Evolutionary conservation across 2,113 vertebrate genomes (phyloP).

Genomic region (Albula glossodonta): DNA sequence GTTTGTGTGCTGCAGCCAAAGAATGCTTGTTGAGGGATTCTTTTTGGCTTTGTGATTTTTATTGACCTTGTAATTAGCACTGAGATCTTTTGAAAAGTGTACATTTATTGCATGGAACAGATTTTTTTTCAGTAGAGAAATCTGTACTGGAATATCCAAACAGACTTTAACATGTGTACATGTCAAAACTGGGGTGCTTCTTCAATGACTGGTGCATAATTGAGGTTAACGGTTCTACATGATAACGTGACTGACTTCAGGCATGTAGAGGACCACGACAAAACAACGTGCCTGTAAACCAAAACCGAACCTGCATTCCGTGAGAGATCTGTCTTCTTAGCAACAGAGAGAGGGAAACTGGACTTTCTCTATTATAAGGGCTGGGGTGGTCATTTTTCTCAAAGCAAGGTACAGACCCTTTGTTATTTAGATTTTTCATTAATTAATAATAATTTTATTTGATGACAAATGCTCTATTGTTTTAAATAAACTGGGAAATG

Average conservation of each 20-base stretch:
- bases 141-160: constrained; percentile 4
- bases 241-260: no score
- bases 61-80: no score
- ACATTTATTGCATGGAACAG: not conserved
- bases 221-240: no score
- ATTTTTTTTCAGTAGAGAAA: no score
- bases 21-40: no score
- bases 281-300: not conserved
- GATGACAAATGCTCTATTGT: not conserved
- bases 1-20: constrained; percentile 51
- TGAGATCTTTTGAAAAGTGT: no score
- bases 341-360: constrained; percentile 47
- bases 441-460: not conserved
- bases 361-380: constrained; percentile 20
- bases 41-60: no score
- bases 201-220: constrained; percentile 26
- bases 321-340: not conserved
- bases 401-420: not conserved
- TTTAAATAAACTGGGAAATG: constrained; percentile 4
- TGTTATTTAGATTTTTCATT: no score
- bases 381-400: no score
- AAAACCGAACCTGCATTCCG: not conserved
- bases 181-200: not conserved
- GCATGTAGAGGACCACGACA: not conserved
- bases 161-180: not conserved